phyloP scores from a whole-genome alignment of 2,888 invertebrate genomes.

The Tiliacea citrago region DNA sequence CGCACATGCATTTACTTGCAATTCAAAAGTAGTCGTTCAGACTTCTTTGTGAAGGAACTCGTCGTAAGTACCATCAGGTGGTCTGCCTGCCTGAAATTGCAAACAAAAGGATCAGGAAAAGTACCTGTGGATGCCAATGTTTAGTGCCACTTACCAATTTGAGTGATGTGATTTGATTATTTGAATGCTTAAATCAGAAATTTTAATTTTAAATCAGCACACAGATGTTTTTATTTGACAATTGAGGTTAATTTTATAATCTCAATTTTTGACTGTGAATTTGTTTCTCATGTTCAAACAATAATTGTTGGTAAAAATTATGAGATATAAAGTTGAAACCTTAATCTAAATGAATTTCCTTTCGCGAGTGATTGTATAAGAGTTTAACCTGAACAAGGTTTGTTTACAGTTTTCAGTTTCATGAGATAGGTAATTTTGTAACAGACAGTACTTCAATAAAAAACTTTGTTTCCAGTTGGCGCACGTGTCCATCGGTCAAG shows the following conservation, averaged over 20 bases:
- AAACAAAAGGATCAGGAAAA: not conserved
- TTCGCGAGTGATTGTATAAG: too few relatives aligned
- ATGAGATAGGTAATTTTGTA: not conserved
- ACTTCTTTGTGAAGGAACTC: not conserved
- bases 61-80: not conserved
- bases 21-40: not conserved
- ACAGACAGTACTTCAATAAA: not conserved
- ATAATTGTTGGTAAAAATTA: too few relatives aligned
- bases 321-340: too few relatives aligned
- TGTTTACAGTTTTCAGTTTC: not conserved
- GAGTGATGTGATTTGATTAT: not conserved
- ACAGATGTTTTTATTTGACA: not conserved
- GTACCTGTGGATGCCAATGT: not conserved
- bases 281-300: too few relatives aligned
- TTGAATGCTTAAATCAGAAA: not conserved
- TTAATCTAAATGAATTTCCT: too few relatives aligned
- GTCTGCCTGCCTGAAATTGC: constrained; percentile 4
- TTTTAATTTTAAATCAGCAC: not conserved
- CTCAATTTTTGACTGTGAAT: too few relatives aligned
- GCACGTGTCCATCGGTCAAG: constrained; percentile 92
- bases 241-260: not conserved
- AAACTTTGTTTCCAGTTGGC: constrained; percentile 82
- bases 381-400: not conserved
- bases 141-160: not conserved
- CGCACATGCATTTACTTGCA: not conserved